Percentiles rank a stretch among this genome's conserved stretches.
Conservation (phyloP, 2,797 vertebrate genomes). For the Loris lydekkerianus region DNA sequence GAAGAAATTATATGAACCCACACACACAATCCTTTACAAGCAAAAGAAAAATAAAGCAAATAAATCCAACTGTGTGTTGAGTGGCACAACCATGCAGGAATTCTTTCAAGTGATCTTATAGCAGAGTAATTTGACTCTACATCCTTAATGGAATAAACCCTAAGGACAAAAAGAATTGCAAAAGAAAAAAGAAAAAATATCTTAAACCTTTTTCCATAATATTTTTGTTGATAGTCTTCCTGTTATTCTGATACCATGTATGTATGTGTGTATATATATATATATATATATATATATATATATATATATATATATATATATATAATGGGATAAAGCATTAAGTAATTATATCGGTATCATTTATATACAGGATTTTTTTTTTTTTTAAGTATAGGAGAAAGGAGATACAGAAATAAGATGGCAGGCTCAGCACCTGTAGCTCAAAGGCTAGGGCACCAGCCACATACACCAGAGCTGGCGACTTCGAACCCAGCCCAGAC, state of each 20-base stretch:
- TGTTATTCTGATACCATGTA: constrained; percentile 10
- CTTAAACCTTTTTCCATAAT: background rate
- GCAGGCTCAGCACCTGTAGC: too few species aligned
- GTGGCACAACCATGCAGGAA: background rate
- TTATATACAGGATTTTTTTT: background rate
- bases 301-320: too few species aligned
- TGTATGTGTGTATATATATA: too few species aligned
- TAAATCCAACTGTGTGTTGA: background rate
- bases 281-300: too few species aligned
- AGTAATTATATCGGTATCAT: background rate
- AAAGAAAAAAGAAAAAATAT: background rate
- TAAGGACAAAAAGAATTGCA: constrained; percentile 2
- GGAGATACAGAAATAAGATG: background rate
- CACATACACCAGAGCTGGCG: too few species aligned
- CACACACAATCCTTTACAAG: background rate
- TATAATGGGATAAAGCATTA: background rate
- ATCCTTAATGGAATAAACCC: background rate
- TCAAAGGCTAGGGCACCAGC: too few species aligned
- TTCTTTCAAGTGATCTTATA: constrained; percentile 47
- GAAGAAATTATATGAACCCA: background rate
- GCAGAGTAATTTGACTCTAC: background rate
- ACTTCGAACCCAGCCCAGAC: too few species aligned
- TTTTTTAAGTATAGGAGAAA: background rate
- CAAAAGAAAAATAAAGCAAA: constrained; percentile 53
- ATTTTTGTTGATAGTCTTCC: background rate